Evolutionary conservation across 2,113 vertebrate genomes (phyloP).

Genomic region (Chaenocephalus aceratus): DNA sequence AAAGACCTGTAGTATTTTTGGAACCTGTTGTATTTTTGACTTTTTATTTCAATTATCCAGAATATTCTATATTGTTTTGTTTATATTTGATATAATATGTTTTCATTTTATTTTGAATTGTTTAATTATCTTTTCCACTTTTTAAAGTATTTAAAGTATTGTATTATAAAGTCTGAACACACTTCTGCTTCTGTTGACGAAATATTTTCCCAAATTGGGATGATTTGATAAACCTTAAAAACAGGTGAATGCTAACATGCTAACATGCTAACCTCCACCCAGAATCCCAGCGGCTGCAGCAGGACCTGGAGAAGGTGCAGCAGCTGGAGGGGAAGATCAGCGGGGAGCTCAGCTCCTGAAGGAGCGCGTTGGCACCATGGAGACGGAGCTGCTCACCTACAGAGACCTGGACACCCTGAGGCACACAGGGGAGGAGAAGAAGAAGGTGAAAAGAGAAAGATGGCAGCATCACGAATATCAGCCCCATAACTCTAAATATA

Average conservation of each 20-base stretch:
- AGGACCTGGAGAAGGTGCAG: conserved; percentile 96
- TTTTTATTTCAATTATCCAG: no score
- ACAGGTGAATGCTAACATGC: not conserved
- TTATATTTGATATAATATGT: no score
- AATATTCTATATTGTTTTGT: no score
- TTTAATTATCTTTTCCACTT: no score
- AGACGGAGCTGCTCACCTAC: conserved; percentile 86
- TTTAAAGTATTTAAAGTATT: no score
- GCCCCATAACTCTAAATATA: not conserved
- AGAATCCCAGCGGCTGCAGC: conserved; percentile 93
- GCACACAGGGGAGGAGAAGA: conserved; percentile 89
- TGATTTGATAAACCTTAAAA: not conserved
- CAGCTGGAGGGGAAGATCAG: conserved; percentile 93
- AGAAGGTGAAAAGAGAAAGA: conserved; percentile 79
- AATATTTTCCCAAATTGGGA: no score
- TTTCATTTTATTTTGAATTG: no score
- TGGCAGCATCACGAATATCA: no score
- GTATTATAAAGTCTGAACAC: no score
- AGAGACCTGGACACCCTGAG: conserved; percentile 90
- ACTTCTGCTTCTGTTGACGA: no score
- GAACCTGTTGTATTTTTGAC: no score
- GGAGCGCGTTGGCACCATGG: conserved; percentile 87
- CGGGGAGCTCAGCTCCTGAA: conserved; percentile 88
- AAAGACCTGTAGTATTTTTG: no score
- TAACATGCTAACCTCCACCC: not conserved